A percentile compares a stretch with the other conserved stretches of the same genome.
phyloP scores from a whole-genome alignment of 2,888 invertebrate genomes.

The Eristalis tenax region DNA sequence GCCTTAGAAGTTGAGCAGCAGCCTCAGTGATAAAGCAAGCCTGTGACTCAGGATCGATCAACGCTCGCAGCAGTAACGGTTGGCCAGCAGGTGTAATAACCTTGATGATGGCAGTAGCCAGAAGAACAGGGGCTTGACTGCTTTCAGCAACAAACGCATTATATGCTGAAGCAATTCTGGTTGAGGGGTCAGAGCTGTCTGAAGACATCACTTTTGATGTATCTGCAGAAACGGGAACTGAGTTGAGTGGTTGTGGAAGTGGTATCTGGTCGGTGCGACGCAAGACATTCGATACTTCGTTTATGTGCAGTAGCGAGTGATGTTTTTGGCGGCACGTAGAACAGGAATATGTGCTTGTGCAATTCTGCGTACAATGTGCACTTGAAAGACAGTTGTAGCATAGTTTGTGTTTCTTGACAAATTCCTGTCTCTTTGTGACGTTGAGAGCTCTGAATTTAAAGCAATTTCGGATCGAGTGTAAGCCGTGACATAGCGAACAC shows the following conservation, averaged over 20 bases:
- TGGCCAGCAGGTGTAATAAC: background rate
- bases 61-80: conserved; percentile 1
- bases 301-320: too few relatives aligned
- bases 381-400: too few relatives aligned
- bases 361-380: too few relatives aligned
- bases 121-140: background rate
- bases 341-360: too few relatives aligned
- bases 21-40: conserved; percentile 23
- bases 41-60: conserved; percentile 6
- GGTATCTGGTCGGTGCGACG: background rate
- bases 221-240: background rate
- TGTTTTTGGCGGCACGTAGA: too few relatives aligned
- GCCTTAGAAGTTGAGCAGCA: background rate
- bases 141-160: conserved; percentile 5
- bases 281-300: conserved; percentile 13
- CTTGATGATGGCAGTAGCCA: conserved; percentile 21
- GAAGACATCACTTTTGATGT: background rate
- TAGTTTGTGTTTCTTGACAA: too few relatives aligned
- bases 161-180: conserved; percentile 1
- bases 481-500: background rate
- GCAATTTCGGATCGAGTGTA: background rate
- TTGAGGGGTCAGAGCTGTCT: background rate
- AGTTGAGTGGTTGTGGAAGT: background rate
- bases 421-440: background rate
- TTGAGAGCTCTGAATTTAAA: background rate